These are phyloP conservation scores for Coregonus clupeaformis DNA, from an alignment of 2,113 vertebrate species.

Conservation along the genomic window DNA sequence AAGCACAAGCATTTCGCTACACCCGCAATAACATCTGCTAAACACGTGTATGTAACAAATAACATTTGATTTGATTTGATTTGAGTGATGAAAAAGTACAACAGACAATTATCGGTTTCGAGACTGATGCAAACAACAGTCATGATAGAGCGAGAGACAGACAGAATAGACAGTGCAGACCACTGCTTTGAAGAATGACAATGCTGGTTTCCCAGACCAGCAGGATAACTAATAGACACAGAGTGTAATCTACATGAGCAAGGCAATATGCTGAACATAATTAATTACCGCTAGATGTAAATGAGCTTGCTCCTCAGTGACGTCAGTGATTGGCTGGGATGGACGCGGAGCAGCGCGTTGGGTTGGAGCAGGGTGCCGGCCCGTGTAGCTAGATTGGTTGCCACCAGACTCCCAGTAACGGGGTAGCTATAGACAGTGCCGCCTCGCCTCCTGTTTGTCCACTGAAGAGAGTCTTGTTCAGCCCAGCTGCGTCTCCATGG, in stretches of 20 bases:
- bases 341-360: constrained; percentile 52
- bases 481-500: constrained; percentile 94
- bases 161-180: constrained; percentile 64
- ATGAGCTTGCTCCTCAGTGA: constrained; percentile 87
- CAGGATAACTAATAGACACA: constrained; percentile 82
- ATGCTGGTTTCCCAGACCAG: constrained; percentile 70
- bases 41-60: too few species aligned
- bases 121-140: too few species aligned
- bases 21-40: too few species aligned
- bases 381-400: constrained; percentile 78
- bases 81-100: not conserved
- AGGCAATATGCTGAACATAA: constrained; percentile 83
- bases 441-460: constrained; percentile 75
- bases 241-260: constrained; percentile 69
- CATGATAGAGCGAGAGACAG: not conserved
- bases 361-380: constrained; percentile 69
- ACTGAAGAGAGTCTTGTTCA: constrained; percentile 90
- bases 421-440: constrained; percentile 50
- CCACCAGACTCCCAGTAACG: constrained; percentile 14
- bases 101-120: too few species aligned
- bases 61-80: too few species aligned
- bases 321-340: constrained; percentile 84
- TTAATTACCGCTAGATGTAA: constrained; percentile 89
- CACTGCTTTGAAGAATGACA: constrained; percentile 65
- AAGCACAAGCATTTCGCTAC: too few species aligned